Percentiles rank a stretch among this genome's conserved stretches.
Evolutionary conservation across 2,797 vertebrate genomes (phyloP).

Genomic region (Microtus agrestis): DNA sequence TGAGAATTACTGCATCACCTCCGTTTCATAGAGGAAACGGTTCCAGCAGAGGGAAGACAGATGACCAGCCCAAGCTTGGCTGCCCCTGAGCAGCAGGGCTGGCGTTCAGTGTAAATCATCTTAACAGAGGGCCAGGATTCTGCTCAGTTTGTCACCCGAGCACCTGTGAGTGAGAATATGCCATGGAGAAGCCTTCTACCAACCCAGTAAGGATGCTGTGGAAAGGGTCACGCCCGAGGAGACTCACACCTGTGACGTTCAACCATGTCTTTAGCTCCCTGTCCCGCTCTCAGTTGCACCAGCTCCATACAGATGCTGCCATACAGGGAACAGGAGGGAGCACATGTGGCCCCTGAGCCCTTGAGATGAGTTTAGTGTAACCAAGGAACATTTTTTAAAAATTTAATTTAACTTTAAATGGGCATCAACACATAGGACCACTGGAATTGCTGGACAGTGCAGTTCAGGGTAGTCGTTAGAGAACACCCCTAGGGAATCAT

Average conservation of each 20-base stretch:
- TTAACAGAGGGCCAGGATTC: neutral
- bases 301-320: neutral
- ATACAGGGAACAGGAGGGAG: accelerated
- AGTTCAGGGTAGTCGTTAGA: neutral
- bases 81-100: neutral
- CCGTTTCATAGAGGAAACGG: neutral
- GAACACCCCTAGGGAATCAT: neutral
- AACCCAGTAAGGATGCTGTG: neutral
- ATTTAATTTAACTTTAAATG: neutral
- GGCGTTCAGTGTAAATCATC: neutral
- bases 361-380: neutral
- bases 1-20: neutral
- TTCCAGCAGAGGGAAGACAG: no score
- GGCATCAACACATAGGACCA: neutral
- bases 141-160: neutral
- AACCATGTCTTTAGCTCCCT: neutral
- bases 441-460: neutral
- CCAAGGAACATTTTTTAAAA: neutral
- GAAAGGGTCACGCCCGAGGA: neutral
- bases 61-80: neutral
- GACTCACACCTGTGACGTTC: neutral
- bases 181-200: neutral
- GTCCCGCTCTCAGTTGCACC: no score
- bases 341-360: accelerated
- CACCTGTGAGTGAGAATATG: neutral